These are phyloP conservation scores for Amorpha juglandis DNA, from an alignment of 2,888 invertebrate species.

Conservation along the genomic window DNA sequence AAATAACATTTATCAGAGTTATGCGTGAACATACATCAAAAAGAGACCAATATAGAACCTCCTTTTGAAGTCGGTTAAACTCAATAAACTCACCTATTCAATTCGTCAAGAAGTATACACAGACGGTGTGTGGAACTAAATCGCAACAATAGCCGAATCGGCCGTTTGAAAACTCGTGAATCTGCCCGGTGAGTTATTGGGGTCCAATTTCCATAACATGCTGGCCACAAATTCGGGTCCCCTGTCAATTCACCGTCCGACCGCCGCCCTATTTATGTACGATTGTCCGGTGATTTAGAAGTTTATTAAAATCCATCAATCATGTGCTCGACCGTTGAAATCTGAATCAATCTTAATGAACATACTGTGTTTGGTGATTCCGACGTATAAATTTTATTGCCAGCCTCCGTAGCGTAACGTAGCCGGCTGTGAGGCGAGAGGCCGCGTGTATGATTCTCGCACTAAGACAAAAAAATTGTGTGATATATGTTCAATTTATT, in stretches of 20 bases:
- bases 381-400: neutral
- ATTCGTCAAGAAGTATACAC: constrained; percentile 34
- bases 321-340: constrained; percentile 10
- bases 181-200: constrained; percentile 66
- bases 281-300: constrained; percentile 44
- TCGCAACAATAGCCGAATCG: constrained; percentile 58
- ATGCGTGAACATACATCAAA: too few species aligned
- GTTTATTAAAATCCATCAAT: constrained; percentile 40
- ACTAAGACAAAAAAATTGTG: too few species aligned
- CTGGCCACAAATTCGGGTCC: constrained; percentile 67
- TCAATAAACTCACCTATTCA: constrained; percentile 30
- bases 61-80: neutral
- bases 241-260: constrained; percentile 66
- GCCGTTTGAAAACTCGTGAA: constrained; percentile 69
- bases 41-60: too few species aligned
- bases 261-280: constrained; percentile 50
- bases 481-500: too few species aligned
- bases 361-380: neutral
- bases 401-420: too few species aligned
- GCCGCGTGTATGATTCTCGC: too few species aligned
- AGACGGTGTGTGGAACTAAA: constrained; percentile 36
- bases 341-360: constrained; percentile 3
- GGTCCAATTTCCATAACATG: constrained; percentile 67
- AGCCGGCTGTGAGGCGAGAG: too few species aligned
- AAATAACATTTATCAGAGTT: too few species aligned